Conservation (phyloP, 1,140 invertebrate genomes). For the Heterodera carotae region DNA sequence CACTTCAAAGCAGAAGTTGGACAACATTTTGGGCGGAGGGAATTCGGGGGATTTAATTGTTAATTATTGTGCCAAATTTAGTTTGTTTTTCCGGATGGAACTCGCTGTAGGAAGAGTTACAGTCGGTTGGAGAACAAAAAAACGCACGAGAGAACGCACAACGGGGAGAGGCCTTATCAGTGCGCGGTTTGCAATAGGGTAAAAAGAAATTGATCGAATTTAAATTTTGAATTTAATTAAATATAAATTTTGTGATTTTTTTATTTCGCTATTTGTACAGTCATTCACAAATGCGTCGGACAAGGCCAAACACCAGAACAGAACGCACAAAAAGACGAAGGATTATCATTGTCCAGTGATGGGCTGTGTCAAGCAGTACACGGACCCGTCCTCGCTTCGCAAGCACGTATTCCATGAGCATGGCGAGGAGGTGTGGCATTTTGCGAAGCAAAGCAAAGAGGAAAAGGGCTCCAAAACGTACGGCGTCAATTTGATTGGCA, state of each 20-base stretch:
- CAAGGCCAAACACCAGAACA: constrained; percentile 95
- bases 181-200: constrained; percentile 94
- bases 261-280: neutral
- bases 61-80: constrained; percentile 66
- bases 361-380: constrained; percentile 94
- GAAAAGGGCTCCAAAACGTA: constrained; percentile 21
- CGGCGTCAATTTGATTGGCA: constrained; percentile 20
- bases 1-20: no score
- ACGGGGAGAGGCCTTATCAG: constrained; percentile 96
- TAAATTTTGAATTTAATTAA: neutral
- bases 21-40: no score
- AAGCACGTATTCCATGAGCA: constrained; percentile 99
- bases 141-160: constrained; percentile 83
- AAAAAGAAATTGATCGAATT: neutral
- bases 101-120: constrained; percentile 86
- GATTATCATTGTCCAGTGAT: constrained; percentile 95
- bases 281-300: constrained; percentile 97
- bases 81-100: constrained; percentile 78
- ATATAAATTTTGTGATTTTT: neutral
- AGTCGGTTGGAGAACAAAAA: constrained; percentile 95
- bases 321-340: constrained; percentile 74
- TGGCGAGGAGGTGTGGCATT: constrained; percentile 71
- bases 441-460: constrained; percentile 29
- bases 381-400: constrained; percentile 86
- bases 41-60: constrained; percentile 30